Percentiles rank a stretch among this genome's conserved stretches.
phyloP scores from a whole-genome alignment of 2,113 vertebrate species.

The Microcebus tavaratra region DNA sequence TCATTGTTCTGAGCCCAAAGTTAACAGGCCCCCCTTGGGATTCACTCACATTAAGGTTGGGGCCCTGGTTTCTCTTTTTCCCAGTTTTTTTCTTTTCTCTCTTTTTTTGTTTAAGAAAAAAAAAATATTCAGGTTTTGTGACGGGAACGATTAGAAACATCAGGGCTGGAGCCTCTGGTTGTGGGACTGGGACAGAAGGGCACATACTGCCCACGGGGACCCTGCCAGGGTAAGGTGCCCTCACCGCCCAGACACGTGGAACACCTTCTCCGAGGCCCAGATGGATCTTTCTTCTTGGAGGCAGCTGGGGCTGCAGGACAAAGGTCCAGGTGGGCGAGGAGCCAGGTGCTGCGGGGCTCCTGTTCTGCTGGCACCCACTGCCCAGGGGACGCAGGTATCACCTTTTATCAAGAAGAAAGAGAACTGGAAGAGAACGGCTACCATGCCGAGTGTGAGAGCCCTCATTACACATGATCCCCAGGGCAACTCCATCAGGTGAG shows the following conservation, averaged over 20 bases:
- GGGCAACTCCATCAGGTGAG: not conserved
- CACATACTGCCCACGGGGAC: not conserved
- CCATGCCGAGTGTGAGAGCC: not conserved
- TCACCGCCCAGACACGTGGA: not conserved
- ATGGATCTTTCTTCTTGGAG: not conserved
- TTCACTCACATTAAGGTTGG: constrained; percentile 23
- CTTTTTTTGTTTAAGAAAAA: not conserved
- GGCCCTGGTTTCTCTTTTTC: not conserved
- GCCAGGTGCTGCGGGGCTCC: not conserved
- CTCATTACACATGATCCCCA: not conserved
- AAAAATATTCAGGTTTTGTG: constrained; percentile 4
- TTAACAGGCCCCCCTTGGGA: not conserved
- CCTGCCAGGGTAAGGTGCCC: not conserved
- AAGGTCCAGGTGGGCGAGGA: not conserved
- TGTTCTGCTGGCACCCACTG: not conserved
- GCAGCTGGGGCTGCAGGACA: not conserved
- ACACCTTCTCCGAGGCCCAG: not conserved
- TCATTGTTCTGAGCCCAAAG: constrained; percentile 27
- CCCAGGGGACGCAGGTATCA: too few relatives aligned
- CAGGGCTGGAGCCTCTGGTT: not conserved
- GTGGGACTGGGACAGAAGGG: not conserved
- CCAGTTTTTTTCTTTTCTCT: not conserved
- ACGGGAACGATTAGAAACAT: not conserved
- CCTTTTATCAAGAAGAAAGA: not conserved
- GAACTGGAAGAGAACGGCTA: not conserved